These are phyloP conservation scores for Avahi laniger DNA, from an alignment of 2,797 vertebrate genomes.

Conservation along the genomic window DNA sequence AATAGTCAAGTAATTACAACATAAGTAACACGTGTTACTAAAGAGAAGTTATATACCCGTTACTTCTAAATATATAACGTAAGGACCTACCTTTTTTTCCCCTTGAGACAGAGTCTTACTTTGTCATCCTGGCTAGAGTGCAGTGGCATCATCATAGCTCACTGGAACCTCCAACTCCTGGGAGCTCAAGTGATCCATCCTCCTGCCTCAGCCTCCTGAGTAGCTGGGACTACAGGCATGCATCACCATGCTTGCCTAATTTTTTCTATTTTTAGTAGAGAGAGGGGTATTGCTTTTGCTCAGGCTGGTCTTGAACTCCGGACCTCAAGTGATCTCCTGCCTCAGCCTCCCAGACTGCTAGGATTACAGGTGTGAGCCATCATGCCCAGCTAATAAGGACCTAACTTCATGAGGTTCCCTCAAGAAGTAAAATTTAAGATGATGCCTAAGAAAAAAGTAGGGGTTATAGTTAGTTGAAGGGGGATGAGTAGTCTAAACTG, in stretches of 20 bases:
- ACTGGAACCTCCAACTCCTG: neutral
- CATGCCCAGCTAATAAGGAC: neutral
- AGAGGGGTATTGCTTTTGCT: too few relatives aligned
- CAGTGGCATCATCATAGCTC: neutral
- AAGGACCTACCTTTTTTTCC: neutral
- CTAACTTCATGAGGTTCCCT: slow-evolving; percentile 40
- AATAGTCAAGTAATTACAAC: neutral
- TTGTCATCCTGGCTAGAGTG: neutral
- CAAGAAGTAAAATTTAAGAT: slow-evolving; percentile 24
- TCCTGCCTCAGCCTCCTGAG: neutral
- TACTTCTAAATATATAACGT: neutral
- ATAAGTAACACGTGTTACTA: neutral
- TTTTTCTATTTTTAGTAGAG: too few relatives aligned
- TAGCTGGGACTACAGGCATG: neutral
- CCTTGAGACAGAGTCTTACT: neutral
- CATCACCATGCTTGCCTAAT: too few relatives aligned
- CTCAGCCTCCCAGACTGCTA: too few relatives aligned
- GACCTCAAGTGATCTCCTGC: too few relatives aligned
- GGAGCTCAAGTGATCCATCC: neutral
- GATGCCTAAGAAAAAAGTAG: neutral
- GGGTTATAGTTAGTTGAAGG: neutral
- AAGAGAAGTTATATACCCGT: slow-evolving; percentile 3
- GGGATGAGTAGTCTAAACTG: neutral
- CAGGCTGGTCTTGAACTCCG: too few relatives aligned
- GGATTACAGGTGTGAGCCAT: too few relatives aligned